A percentile compares a stretch with the other conserved stretches of the same genome.
These are phyloP conservation scores for Pipra filicauda DNA, from an alignment of 2,113 vertebrate genomes.

Conservation along the genomic window DNA sequence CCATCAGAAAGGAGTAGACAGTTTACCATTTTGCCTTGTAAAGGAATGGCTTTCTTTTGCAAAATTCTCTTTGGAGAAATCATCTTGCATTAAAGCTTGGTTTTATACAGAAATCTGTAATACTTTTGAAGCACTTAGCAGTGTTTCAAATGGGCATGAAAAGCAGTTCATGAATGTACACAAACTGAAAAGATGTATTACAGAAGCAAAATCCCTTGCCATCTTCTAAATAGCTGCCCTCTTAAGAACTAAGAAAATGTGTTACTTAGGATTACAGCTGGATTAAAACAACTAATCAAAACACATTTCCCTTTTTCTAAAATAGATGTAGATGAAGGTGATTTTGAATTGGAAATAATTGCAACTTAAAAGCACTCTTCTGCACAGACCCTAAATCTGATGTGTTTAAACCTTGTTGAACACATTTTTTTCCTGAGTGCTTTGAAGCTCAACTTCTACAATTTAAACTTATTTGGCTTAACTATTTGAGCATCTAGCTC, in stretches of 20 bases:
- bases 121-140: neutral
- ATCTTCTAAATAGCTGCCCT: neutral
- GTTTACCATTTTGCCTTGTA: neutral
- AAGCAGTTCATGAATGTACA: neutral
- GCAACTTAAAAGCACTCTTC: neutral
- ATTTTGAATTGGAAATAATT: slow-evolving; percentile 19
- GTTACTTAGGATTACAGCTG: slow-evolving; percentile 1
- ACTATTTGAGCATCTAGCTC: neutral
- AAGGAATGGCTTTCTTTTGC: neutral
- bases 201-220: neutral
- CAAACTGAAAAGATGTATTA: neutral
- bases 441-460: neutral
- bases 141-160: neutral
- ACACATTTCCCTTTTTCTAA: neutral
- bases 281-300: slow-evolving; percentile 16
- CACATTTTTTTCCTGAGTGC: neutral
- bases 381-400: neutral
- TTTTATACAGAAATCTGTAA: neutral
- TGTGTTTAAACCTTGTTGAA: neutral
- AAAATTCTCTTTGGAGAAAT: neutral
- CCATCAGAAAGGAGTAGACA: neutral
- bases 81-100: neutral
- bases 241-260: neutral
- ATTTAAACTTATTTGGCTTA: neutral
- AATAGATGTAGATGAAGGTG: neutral